Evolutionary conservation across 2,113 vertebrate species (phyloP).

Genomic region (Haplotaxodon microlepis): DNA sequence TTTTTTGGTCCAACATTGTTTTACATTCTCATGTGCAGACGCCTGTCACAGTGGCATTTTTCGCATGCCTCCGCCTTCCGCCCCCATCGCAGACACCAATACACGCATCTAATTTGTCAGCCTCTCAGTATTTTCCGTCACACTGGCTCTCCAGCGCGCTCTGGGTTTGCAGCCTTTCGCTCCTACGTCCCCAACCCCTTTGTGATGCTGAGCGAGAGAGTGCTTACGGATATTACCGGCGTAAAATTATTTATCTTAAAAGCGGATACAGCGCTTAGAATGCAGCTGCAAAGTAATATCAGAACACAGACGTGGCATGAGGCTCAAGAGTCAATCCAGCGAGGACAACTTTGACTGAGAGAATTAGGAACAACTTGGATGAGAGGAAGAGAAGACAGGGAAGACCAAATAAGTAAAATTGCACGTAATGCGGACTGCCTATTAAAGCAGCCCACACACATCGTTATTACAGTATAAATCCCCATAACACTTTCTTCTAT

Average conservation of each 20-base stretch:
- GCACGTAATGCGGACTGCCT: neutral
- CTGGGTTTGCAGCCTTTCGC: neutral
- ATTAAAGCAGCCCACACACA: neutral
- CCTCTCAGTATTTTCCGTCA: constrained; percentile 51
- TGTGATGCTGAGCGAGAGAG: neutral
- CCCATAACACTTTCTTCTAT: neutral
- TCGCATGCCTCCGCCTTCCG: neutral
- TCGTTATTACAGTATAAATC: neutral
- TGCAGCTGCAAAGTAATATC: neutral
- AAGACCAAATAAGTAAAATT: neutral
- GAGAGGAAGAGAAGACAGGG: neutral
- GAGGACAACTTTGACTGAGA: neutral
- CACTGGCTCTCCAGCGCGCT: neutral
- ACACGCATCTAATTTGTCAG: neutral
- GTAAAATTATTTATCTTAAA: neutral
- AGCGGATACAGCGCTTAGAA: neutral
- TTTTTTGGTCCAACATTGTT: neutral
- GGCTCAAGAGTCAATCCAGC: neutral
- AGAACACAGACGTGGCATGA: too few relatives aligned
- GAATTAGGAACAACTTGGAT: neutral
- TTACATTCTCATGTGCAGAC: neutral
- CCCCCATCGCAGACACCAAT: fast-evolving
- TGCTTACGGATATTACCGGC: neutral
- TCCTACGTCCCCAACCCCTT: neutral
- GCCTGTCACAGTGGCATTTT: neutral